Base-by-base conservation (phyloP, 2,888 invertebrate genomes). In the Hirtodrosophila cameraria region DNA sequence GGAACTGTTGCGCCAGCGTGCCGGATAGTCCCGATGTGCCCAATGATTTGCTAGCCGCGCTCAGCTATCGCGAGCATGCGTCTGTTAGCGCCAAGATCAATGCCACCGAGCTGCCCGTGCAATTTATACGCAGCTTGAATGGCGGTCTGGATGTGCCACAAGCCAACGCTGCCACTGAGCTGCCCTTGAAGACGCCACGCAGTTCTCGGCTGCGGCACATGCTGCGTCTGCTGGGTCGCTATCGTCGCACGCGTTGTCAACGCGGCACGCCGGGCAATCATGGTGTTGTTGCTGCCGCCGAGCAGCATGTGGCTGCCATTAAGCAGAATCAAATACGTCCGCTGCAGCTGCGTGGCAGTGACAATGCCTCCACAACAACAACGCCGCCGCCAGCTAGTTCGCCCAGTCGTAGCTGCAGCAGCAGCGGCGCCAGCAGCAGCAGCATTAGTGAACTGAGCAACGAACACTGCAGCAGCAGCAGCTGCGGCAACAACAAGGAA, bases 11-110 rank as follows among this genome's bases (percentile, higher is more conserved):
- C 75, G 90, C 92, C 35, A 92, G 92, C 25, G 92, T 92, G 6
- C 93, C 93, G 1, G 93, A 93, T 64, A 93, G 93, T 88, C 93
- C 93, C 0, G 93, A 93, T 80, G 92, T 92, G 77, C 92, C 92
- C 45, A 91, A 91, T 49, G 92, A 92, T 83, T 90, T 90, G 25
- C 76, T 90, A 13, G 87, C 89, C n/a, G 89, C 92, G 1, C 76
- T 91, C 38, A 82, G 90, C 30, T 77, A 86, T 67, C 76, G 88
- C 53, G 86, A 88, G 41, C 76, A 84, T 23, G 59, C 74, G 16
- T 45, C 60, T 3, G 78, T 78, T 1, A 48, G 46, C 11, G 61
- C 41, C 33, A 86, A 88, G 28, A 66, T 82, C 5, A 88, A 87
- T 60, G 78, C 88, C 55, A 79, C 81, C 25, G 89, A 89, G 61